Conservation (phyloP, 2,113 vertebrate genomes). For the Heliornis fulica region DNA sequence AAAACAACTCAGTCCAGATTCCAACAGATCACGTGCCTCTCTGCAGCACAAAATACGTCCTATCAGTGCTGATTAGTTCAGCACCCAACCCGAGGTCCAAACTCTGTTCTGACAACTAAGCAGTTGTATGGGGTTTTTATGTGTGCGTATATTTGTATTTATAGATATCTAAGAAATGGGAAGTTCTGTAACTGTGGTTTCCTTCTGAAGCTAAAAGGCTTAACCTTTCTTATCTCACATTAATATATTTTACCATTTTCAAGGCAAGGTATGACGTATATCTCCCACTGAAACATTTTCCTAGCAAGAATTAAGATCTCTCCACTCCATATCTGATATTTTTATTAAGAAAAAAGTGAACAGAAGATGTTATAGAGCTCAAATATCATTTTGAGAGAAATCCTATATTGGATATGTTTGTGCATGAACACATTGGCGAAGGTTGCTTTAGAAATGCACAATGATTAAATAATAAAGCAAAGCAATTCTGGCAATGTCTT, state of each 20-base stretch:
- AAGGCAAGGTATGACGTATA: background rate
- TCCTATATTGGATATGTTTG: background rate
- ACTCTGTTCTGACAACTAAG: background rate
- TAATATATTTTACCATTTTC: background rate
- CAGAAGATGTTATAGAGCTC: background rate
- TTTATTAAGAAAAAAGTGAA: background rate
- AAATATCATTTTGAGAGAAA: background rate
- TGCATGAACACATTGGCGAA: background rate
- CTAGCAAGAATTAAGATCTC: background rate
- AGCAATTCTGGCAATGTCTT: background rate
- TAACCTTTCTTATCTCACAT: background rate
- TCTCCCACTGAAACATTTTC: background rate
- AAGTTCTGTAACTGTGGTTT: background rate
- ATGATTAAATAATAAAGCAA: background rate
- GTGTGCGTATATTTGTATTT: no score
- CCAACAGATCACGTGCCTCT: no score
- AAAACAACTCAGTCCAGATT: no score
- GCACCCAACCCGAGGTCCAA: accelerated
- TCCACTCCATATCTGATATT: background rate
- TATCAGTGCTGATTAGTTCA: background rate
- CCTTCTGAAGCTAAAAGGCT: background rate
- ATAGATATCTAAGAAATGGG: background rate
- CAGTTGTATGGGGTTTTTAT: no score
- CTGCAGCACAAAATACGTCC: background rate
- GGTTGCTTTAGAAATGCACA: background rate